Conservation (phyloP, 2,113 vertebrate species). For the Thunnus thynnus region DNA sequence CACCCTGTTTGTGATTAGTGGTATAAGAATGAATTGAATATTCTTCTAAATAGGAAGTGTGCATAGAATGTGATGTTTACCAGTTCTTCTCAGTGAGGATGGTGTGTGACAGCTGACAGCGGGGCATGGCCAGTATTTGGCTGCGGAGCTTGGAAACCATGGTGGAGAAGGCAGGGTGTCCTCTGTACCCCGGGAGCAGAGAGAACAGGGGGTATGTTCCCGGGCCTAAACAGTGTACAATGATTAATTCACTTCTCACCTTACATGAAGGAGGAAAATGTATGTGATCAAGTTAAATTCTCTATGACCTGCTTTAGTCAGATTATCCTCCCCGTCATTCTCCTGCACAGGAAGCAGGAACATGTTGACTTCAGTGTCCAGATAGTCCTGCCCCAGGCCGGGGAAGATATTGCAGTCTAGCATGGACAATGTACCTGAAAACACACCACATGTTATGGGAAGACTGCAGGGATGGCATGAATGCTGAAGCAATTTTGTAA, state of each 20-base stretch:
- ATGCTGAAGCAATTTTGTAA: not conserved
- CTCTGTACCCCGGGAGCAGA: slow-evolving; percentile 90
- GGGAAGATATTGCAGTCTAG: slow-evolving; percentile 92
- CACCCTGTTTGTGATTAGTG: no score
- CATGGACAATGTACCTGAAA: slow-evolving; percentile 91
- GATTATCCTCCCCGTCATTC: slow-evolving; percentile 87
- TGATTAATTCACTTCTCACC: not conserved
- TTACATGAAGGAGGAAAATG: not conserved
- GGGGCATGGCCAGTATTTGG: slow-evolving; percentile 91
- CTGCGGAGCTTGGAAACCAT: slow-evolving; percentile 90
- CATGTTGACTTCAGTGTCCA: slow-evolving; percentile 91
- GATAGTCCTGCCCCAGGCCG: slow-evolving; percentile 87
- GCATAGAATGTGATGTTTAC: slow-evolving; percentile 71
- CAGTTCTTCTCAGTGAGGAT: slow-evolving; percentile 96
- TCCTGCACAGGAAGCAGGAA: slow-evolving; percentile 92
- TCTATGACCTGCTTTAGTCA: slow-evolving; percentile 85
- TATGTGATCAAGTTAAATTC: not conserved
- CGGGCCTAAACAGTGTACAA: slow-evolving; percentile 72
- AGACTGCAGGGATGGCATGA: not conserved
- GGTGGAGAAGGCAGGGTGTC: slow-evolving; percentile 90
- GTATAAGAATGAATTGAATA: not conserved
- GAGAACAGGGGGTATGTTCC: slow-evolving; percentile 89
- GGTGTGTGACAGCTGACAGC: slow-evolving; percentile 93
- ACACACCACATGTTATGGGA: not conserved
- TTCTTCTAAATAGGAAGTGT: no score